Percentiles rank a stretch among this genome's conserved stretches.
Conservation (phyloP, 2,113 vertebrate species). For the Sebastes schlegelii region DNA sequence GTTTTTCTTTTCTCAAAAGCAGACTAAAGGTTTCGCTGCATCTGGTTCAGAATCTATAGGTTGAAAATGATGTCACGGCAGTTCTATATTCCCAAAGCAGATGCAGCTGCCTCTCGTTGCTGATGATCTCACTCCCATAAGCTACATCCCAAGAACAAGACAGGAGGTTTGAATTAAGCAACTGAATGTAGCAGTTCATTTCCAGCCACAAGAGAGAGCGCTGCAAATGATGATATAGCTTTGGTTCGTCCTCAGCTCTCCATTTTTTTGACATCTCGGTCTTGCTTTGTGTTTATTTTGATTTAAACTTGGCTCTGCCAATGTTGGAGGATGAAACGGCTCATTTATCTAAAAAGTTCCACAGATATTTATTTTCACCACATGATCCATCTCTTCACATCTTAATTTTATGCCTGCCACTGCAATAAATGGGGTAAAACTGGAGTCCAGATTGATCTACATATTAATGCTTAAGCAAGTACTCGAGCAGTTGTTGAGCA, state of each 20-base stretch:
- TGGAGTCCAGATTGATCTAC: not conserved
- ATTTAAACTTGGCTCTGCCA: slow-evolving; percentile 5
- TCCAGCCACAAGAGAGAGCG: slow-evolving; percentile 54
- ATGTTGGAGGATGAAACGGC: not conserved
- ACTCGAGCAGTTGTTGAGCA: not conserved
- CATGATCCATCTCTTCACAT: not conserved
- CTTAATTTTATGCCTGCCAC: slow-evolving; percentile 5
- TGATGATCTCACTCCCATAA: slow-evolving; percentile 66
- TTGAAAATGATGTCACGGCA: slow-evolving; percentile 22
- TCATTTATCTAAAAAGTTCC: not conserved
- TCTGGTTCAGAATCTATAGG: slow-evolving; percentile 34
- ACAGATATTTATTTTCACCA: not conserved
- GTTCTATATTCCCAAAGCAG: slow-evolving; percentile 43
- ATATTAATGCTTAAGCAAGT: not conserved
- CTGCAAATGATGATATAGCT: slow-evolving; percentile 4
- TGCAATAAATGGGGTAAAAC: slow-evolving; percentile 20
- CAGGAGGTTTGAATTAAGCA: slow-evolving; percentile 73
- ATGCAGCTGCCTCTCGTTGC: slow-evolving; percentile 36
- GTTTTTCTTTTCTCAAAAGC: not conserved
- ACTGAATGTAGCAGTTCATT: slow-evolving; percentile 41
- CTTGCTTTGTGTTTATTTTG: slow-evolving; percentile 9
- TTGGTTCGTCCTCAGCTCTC: not conserved
- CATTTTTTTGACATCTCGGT: slow-evolving; percentile 6
- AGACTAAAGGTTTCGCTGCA: not conserved
- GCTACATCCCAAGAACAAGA: slow-evolving; percentile 46